Evolutionary conservation across 2,888 invertebrate genomes (phyloP).

Genomic region (Opisthograptis luteolata): DNA sequence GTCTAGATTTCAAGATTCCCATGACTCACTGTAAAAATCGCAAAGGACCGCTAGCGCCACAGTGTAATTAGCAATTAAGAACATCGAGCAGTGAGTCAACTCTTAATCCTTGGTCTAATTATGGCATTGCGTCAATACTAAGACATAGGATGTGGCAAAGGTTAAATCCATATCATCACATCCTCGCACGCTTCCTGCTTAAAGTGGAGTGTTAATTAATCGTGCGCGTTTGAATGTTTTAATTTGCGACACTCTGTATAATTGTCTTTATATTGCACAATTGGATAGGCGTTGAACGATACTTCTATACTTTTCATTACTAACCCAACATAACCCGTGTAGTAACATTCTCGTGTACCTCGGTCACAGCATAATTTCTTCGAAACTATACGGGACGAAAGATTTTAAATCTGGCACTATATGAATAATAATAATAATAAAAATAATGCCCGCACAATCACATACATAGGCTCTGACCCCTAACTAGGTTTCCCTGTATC

Average conservation of each 20-base stretch:
- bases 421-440: too few relatives aligned
- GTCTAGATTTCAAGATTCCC: slow-evolving; percentile 26
- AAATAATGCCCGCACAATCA: too few relatives aligned
- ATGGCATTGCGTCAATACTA: slow-evolving; percentile 60
- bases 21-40: slow-evolving; percentile 18
- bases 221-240: slow-evolving; percentile 53
- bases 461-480: too few relatives aligned
- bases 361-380: too few relatives aligned
- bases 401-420: too few relatives aligned
- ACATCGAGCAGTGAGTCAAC: slow-evolving; percentile 51
- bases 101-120: slow-evolving; percentile 54
- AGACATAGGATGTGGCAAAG: slow-evolving; percentile 79
- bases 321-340: too few relatives aligned
- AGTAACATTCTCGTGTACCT: too few relatives aligned
- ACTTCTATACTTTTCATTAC: too few relatives aligned
- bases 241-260: slow-evolving; percentile 43
- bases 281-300: slow-evolving; percentile 52
- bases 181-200: slow-evolving; percentile 79
- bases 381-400: too few relatives aligned
- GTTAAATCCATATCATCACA: slow-evolving; percentile 81
- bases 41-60: slow-evolving; percentile 37
- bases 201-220: slow-evolving; percentile 68
- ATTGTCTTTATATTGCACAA: slow-evolving; percentile 26
- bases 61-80: slow-evolving; percentile 2
- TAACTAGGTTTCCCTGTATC: too few relatives aligned